phyloP scores from a whole-genome alignment of 2,888 invertebrate species.

The Cephalotes varians region DNA sequence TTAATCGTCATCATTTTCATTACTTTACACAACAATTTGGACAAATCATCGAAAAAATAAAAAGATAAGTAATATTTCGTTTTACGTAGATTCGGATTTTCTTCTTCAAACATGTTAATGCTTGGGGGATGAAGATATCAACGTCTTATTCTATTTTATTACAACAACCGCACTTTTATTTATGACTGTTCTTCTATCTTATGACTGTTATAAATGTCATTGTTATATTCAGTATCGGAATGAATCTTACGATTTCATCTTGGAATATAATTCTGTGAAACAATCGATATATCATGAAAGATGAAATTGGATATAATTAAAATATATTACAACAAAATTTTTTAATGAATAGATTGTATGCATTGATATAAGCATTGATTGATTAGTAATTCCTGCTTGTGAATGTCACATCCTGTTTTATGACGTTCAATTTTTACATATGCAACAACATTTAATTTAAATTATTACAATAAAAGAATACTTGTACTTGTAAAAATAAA shows the following conservation, averaged over 20 bases:
- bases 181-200: neutral
- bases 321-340: neutral
- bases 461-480: no score
- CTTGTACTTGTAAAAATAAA: no score
- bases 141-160: neutral
- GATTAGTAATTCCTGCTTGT: neutral
- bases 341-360: neutral
- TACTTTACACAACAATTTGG: neutral
- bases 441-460: neutral
- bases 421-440: neutral
- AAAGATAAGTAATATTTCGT: neutral
- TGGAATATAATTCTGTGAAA: slow-evolving; percentile 25
- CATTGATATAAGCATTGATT: slow-evolving; percentile 4
- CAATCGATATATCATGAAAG: neutral
- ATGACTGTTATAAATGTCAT: slow-evolving; percentile 29
- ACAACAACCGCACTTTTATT: slow-evolving; percentile 20
- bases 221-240: slow-evolving; percentile 2
- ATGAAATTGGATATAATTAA: neutral
- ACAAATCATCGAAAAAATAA: neutral
- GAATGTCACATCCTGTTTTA: neutral
- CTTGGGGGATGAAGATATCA: no score
- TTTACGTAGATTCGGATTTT: neutral
- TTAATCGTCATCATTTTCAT: slow-evolving; percentile 25
- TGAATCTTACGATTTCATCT: neutral
- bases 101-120: neutral